Evolutionary conservation across 1,140 invertebrate species (phyloP), one percentile per base, ranked within the genome.

Genomic region (Potamilus streckersoni): DNA sequence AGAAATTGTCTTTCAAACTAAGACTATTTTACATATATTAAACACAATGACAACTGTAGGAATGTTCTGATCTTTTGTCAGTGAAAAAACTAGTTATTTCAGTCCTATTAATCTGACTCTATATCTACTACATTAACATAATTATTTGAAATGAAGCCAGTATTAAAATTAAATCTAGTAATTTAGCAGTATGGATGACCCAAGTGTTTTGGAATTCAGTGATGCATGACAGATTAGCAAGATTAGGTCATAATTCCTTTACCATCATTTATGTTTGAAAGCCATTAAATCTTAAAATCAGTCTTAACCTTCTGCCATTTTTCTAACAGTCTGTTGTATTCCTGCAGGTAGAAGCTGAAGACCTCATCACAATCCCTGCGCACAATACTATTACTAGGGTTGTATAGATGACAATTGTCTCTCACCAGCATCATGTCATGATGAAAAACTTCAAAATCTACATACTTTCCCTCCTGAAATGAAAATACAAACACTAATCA

Each of bases 281-380:
- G 17, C 23, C 17, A 31, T 15, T 38, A 17, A 27, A 63, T 16
- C 31, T 64, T 61, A 11, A 49, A 11, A 49, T 49, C 3, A 49
- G 38, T 49, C 38, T 49, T 49, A 49, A 85, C 81, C 83, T 86
- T 84, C 67, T 85, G 80, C 80, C 83, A 87, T 79, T 85, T 86
- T 27, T 86, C 86, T 16, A 87, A 63, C 15, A 88, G 76, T 73
- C 84, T 86, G 6, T 86, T 81, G 71, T 86, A 86, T 76, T 90
- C 89, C 63, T 80, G 80, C 27, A 79, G 63, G 80, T 89, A 90
- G 69, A 83, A 90, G 4, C 66, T 76, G 76, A 90, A 89, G 3
- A 90, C 89, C 58, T 89, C 84, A 68, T 88, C 84, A 80, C 89
- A 90, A 76, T 90, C 89, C n/a, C 81, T 73, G 5, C 87, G 81